Evolutionary conservation across 2,797 vertebrate species (phyloP), one percentile per base, ranked within the genome.

Genomic region (Parauchenoglanis ngamensis): DNA sequence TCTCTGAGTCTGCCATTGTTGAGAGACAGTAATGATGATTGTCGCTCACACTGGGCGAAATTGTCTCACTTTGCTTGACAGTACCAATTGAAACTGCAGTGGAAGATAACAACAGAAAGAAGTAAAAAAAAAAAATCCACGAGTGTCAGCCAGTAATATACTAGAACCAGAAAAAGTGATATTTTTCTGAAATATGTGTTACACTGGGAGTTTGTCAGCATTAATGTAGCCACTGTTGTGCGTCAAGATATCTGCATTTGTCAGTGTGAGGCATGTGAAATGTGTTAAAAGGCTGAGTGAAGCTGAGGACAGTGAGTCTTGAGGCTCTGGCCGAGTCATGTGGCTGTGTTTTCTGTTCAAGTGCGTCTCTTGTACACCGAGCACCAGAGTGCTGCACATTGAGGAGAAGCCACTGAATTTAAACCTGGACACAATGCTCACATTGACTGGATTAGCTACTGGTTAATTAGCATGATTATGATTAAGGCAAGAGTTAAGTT

Each of bases 21-120:
- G 65, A 78, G 87, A 87, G 54, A 85, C 52, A 46, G 77, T 68
- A 78, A 83, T 86, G 70, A 88, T 70, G 31, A 78, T 88, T 84
- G n/a, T 67, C 54, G 6, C 63, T 52, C 82, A 84, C 5, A 49
- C 23, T 35, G 31, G 40, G 28, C 19, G 79, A 49, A 84, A 87
- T 84, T 25, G 73, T 52, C 81, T 70, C 59, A 25, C 72, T 84
- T 54, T 44, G 52, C 28, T 72, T 81, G 75, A 79, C 28, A n/a
- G 40, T 57, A 85, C 65, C 21, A 19, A 19, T 46, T 78, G 54
- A 59, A 77, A 40, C 35, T 10, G 6, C 52, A 84, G 7, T 52
- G 44, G 25, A 75, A 31, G 52, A 57, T 44, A 11, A 1, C 11
- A 57, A 81, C 76, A 76, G 65, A 77, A 76, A 40, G 23, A 65